These are phyloP conservation scores for Escarpia spicata DNA, from an alignment of 2,888 invertebrate genomes.

Conservation along the genomic window DNA sequence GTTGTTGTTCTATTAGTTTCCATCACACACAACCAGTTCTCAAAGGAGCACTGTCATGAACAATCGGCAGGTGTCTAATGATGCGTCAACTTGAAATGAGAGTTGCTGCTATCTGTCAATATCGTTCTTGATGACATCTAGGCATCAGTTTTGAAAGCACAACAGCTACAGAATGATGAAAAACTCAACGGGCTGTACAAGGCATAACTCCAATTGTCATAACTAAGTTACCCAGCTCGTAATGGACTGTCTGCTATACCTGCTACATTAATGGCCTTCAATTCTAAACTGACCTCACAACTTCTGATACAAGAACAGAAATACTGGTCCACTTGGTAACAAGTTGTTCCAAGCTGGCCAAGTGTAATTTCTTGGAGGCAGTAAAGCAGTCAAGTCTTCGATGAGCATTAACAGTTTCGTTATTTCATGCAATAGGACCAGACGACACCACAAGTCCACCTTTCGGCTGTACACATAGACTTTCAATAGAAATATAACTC, in stretches of 20 bases:
- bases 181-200: not conserved
- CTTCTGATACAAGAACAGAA: not conserved
- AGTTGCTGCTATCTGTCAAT: too few species aligned
- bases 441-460: not conserved
- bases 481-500: slow-evolving; percentile 3
- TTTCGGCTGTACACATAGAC: not conserved
- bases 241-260: not conserved
- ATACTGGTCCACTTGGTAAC: not conserved
- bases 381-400: not conserved
- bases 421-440: not conserved
- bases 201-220: not conserved
- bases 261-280: not conserved
- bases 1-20: not conserved
- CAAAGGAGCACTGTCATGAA: not conserved
- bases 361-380: not conserved
- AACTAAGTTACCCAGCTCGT: not conserved
- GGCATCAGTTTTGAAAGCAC: too few species aligned
- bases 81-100: not conserved
- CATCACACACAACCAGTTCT: not conserved
- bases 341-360: not conserved
- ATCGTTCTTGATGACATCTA: too few species aligned
- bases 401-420: not conserved
- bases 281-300: not conserved
- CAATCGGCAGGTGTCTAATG: not conserved
- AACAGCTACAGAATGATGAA: too few species aligned